Percentiles rank a stretch among this genome's conserved stretches.
These are phyloP conservation scores for Pecten maximus DNA, from an alignment of 2,888 invertebrate genomes.

Conservation along the genomic window DNA sequence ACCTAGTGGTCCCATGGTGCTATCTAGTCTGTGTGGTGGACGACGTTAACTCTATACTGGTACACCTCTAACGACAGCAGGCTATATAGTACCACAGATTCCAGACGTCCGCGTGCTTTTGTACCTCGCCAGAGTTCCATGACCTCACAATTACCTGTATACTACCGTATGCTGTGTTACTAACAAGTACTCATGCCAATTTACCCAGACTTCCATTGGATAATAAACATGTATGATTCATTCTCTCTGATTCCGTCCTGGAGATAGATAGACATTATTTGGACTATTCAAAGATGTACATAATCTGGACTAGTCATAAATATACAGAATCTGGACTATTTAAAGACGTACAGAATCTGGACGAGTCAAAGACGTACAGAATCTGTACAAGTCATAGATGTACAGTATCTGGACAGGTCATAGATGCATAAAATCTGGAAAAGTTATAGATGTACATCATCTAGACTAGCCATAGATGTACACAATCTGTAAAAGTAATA, in stretches of 20 bases:
- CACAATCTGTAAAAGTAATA: too few species aligned
- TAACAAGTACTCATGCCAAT: not conserved
- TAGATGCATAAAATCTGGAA: too few species aligned
- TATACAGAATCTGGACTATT: too few species aligned
- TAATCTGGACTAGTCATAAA: too few species aligned
- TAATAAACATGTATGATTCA: not conserved
- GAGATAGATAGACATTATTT: not conserved
- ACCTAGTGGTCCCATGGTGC: not conserved
- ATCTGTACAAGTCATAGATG: too few species aligned
- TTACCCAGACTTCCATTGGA: not conserved
- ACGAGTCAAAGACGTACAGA: too few species aligned
- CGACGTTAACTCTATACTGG: not conserved
- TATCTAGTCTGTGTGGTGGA: not conserved
- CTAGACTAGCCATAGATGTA: too few species aligned
- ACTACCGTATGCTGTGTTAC: not conserved
- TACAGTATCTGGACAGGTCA: too few species aligned
- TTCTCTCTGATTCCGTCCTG: not conserved
- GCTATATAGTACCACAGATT: not conserved
- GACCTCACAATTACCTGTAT: constrained; percentile 13
- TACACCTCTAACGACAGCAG: not conserved
- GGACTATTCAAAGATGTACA: too few species aligned
- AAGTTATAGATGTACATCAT: too few species aligned
- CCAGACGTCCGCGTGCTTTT: not conserved
- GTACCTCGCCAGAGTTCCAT: not conserved
- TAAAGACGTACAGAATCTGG: too few species aligned